These are phyloP conservation scores for Drosophila tanythrix DNA, from an alignment of 2,888 invertebrate genomes.

Conservation along the genomic window DNA sequence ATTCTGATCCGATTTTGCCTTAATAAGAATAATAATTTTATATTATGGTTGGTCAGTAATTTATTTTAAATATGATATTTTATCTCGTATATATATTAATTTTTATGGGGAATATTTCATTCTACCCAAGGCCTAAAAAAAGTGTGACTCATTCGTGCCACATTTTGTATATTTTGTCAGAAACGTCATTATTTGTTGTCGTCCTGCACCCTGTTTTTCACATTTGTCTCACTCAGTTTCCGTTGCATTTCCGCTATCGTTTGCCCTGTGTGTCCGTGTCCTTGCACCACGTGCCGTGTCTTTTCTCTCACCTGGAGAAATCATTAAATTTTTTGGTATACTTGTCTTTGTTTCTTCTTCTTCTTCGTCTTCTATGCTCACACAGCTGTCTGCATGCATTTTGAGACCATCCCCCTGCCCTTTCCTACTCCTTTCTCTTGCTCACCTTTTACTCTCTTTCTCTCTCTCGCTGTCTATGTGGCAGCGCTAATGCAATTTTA, in stretches of 20 bases:
- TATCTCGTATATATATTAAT: too few relatives aligned
- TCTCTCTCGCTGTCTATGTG: constrained; percentile 12
- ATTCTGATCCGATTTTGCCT: background rate
- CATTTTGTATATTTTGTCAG: constrained; percentile 44
- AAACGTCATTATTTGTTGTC: constrained; percentile 56
- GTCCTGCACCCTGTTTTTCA: constrained; percentile 39
- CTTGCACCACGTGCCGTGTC: constrained; percentile 42
- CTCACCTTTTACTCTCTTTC: constrained; percentile 3
- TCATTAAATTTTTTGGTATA: constrained; percentile 82
- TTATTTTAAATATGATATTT: background rate
- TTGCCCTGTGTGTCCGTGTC: constrained; percentile 47
- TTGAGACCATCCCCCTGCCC: constrained; percentile 14
- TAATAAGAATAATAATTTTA: background rate
- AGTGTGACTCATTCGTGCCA: constrained; percentile 45
- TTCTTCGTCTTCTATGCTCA: constrained; percentile 38
- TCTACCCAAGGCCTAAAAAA: constrained; percentile 7
- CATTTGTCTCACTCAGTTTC: constrained; percentile 43
- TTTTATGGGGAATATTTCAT: background rate
- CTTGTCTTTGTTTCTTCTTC: constrained; percentile 51
- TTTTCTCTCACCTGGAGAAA: constrained; percentile 68
- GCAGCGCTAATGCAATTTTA: constrained; percentile 47
- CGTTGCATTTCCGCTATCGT: constrained; percentile 35
- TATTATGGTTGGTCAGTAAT: background rate
- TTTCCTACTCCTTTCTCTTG: constrained; percentile 15
- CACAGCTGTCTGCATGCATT: constrained; percentile 57